These are phyloP conservation scores for Epizoanthus stellaris DNA, from an alignment of 92 coral and sea anemone genomes.

Conservation along the genomic window DNA sequence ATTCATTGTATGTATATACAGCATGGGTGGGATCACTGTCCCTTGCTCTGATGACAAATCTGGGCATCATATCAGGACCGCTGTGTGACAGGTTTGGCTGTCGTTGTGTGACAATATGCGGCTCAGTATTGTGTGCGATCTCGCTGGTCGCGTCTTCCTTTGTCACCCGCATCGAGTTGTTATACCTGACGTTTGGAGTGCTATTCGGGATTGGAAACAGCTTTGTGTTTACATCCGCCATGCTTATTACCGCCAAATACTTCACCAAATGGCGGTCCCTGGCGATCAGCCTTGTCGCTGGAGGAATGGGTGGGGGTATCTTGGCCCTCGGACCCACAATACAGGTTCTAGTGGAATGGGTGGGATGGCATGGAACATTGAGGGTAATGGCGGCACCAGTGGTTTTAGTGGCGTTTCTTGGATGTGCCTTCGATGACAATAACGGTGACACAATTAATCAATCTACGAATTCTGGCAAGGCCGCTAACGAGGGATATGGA, in stretches of 20 bases:
- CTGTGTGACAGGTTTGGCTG: conserved; percentile 59
- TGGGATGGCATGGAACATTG: conserved; percentile 8
- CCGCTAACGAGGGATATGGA: no score
- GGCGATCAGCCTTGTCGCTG: conserved; percentile 35
- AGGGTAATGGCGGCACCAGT: conserved; percentile 23
- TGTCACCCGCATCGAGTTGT: conserved; percentile 10
- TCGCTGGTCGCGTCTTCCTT: conserved; percentile 57
- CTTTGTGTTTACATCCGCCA: conserved; percentile 23
- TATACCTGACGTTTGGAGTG: conserved; percentile 55
- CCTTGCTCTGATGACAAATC: conserved; percentile 50
- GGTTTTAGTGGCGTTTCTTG: conserved; percentile 3
- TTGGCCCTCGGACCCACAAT: conserved; percentile 19
- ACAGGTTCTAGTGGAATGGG: conserved; percentile 14
- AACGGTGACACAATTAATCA: no score
- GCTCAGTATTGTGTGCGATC: conserved; percentile 36
- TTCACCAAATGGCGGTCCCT: conserved; percentile 32
- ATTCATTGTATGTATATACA: neutral
- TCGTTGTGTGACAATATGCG: conserved; percentile 55
- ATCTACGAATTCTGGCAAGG: no score
- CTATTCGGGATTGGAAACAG: conserved; percentile 57
- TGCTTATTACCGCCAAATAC: conserved; percentile 16
- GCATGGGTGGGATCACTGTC: conserved; percentile 63
- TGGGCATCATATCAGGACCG: conserved; percentile 43
- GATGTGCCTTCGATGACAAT: neutral
- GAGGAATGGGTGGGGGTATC: conserved; percentile 28